phyloP scores from a whole-genome alignment of 2,797 vertebrate species.

The Phalanger gymnotis region DNA sequence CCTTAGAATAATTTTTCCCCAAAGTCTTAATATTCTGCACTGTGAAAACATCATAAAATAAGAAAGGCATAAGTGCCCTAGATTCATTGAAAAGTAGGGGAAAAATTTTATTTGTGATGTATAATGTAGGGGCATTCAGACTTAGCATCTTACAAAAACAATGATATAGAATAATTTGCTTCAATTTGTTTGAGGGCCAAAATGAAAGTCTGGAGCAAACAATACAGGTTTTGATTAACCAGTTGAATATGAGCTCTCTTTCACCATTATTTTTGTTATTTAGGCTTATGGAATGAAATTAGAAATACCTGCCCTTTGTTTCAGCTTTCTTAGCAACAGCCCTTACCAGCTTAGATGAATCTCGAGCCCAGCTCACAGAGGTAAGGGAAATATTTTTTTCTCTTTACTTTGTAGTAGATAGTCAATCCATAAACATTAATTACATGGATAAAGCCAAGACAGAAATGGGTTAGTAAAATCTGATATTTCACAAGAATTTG shows the following conservation, averaged over 20 bases:
- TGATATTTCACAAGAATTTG: slow-evolving; percentile 4
- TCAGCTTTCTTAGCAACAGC: slow-evolving; percentile 86
- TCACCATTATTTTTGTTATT: no score
- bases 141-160: not conserved
- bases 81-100: not conserved
- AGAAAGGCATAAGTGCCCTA: no score
- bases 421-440: not conserved
- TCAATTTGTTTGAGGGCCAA: not conserved
- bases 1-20: no score
- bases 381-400: slow-evolving; percentile 76
- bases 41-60: no score
- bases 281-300: slow-evolving; percentile 86
- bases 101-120: not conserved
- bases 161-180: not conserved
- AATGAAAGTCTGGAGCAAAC: not conserved
- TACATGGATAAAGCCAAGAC: not conserved
- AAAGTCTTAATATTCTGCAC: no score
- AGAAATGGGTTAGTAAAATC: slow-evolving; percentile 4
- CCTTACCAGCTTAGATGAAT: slow-evolving; percentile 83
- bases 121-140: not conserved
- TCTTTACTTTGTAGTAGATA: not conserved
- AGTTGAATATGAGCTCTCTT: no score
- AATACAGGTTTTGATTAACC: not conserved
- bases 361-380: slow-evolving; percentile 90
- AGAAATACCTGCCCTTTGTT: slow-evolving; percentile 68